These are phyloP conservation scores for Platyura marginata DNA, from an alignment of 1,140 invertebrate species.

Conservation along the genomic window DNA sequence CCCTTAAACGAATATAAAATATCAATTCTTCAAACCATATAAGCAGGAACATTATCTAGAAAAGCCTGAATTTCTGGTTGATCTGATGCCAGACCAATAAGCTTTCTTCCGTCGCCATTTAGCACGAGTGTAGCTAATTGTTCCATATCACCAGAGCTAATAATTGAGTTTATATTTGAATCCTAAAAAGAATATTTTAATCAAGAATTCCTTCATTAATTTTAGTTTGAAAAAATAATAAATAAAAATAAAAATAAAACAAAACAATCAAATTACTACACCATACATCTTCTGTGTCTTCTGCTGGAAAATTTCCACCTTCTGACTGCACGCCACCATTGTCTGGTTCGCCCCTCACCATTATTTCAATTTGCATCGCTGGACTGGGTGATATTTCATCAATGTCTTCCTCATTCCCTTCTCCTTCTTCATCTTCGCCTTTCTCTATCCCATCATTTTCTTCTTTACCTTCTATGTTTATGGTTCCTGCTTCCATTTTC, in stretches of 20 bases:
- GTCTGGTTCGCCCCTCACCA: slow-evolving; percentile 41
- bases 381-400: slow-evolving; percentile 13
- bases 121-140: slow-evolving; percentile 73
- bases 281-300: slow-evolving; percentile 10
- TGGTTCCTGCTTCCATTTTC: slow-evolving; percentile 3
- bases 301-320: slow-evolving; percentile 21
- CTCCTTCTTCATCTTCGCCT: slow-evolving; percentile 6
- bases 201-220: too few relatives aligned
- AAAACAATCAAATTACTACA: slow-evolving; percentile 3
- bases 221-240: slow-evolving; percentile 3
- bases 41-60: slow-evolving; percentile 72
- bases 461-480: slow-evolving; percentile 9
- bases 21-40: slow-evolving; percentile 46
- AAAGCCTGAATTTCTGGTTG: slow-evolving; percentile 76
- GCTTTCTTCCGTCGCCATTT: slow-evolving; percentile 62
- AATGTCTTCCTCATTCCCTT: slow-evolving; percentile 4
- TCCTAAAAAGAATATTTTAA: slow-evolving; percentile 3
- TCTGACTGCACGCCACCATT: slow-evolving; percentile 26
- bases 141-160: slow-evolving; percentile 68
- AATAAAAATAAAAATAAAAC: slow-evolving; percentile 5
- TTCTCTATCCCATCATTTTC: slow-evolving; percentile 5
- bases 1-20: neutral
- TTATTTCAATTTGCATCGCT: slow-evolving; percentile 34
- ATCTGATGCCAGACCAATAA: slow-evolving; percentile 50
- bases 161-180: slow-evolving; percentile 25